Evolutionary conservation across 2,797 vertebrate genomes (phyloP).

Genomic region (Myripristis murdjan): DNA sequence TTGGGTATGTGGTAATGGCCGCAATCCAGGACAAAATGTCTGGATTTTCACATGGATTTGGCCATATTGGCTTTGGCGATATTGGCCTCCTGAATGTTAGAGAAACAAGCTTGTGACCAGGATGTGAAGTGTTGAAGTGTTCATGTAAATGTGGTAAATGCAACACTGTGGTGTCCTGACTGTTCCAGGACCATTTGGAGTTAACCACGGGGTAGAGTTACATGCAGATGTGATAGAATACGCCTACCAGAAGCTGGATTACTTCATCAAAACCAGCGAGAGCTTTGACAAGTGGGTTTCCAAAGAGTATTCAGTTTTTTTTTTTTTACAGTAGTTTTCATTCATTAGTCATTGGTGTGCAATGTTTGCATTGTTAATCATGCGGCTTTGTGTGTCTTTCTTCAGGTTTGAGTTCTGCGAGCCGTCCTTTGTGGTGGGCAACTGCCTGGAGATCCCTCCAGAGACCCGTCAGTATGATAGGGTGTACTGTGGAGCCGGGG

Average conservation of each 20-base stretch:
- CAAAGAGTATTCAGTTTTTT: not conserved
- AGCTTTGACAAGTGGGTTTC: constrained; percentile 95
- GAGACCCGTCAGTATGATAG: constrained; percentile 94
- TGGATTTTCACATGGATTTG: too few relatives aligned
- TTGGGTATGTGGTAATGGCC: constrained; percentile 86
- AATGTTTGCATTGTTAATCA: not conserved
- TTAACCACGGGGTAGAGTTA: constrained; percentile 96
- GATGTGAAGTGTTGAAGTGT: too few relatives aligned
- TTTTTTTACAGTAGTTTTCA: not conserved
- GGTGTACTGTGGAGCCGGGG: constrained; percentile 96
- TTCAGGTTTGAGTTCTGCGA: constrained; percentile 97
- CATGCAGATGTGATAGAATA: constrained; percentile 96
- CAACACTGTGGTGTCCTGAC: not conserved
- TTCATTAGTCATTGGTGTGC: not conserved
- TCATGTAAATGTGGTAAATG: not conserved
- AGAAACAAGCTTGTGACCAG: too few relatives aligned
- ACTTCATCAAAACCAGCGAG: constrained; percentile 96
- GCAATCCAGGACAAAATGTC: too few relatives aligned
- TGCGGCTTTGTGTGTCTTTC: not conserved
- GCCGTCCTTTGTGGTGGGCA: constrained; percentile 94
- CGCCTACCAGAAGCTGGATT: constrained; percentile 94
- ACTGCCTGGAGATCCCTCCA: constrained; percentile 94
- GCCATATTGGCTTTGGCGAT: too few relatives aligned
- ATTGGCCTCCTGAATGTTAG: too few relatives aligned
- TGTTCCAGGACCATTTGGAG: constrained; percentile 93